Conservation (phyloP, 1,140 invertebrate genomes). For the Cydia amplana region DNA sequence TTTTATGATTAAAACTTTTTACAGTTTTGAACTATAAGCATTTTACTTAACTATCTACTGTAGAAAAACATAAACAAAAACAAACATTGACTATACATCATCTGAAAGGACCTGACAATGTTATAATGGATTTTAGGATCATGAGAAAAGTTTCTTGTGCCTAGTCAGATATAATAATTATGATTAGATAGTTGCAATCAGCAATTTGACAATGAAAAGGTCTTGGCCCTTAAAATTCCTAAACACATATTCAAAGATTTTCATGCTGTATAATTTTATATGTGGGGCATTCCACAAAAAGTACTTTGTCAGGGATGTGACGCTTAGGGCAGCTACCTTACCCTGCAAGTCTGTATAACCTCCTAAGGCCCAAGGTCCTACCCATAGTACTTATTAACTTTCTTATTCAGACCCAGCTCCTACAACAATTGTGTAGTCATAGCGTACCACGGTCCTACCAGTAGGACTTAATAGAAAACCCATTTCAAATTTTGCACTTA, state of each 20-base stretch:
- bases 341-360: too few species aligned
- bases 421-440: too few species aligned
- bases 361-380: too few species aligned
- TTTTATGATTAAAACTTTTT: conserved; percentile 25
- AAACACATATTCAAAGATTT: not conserved
- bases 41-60: conserved; percentile 34
- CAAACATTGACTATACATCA: conserved; percentile 10
- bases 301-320: not conserved
- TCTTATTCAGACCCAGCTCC: too few species aligned
- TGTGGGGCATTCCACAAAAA: not conserved
- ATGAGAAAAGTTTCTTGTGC: not conserved
- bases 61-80: conserved; percentile 34
- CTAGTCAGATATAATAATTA: not conserved
- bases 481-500: too few species aligned
- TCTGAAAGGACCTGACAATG: not conserved
- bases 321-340: too few species aligned
- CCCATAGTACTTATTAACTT: too few species aligned
- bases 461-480: too few species aligned
- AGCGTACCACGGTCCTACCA: too few species aligned
- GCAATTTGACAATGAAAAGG: not conserved
- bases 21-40: conserved; percentile 23
- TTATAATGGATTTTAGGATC: not conserved
- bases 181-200: not conserved
- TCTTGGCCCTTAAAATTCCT: not conserved
- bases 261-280: not conserved